Conservation (phyloP, 2,888 invertebrate genomes). For the Bombyx huttoni region DNA sequence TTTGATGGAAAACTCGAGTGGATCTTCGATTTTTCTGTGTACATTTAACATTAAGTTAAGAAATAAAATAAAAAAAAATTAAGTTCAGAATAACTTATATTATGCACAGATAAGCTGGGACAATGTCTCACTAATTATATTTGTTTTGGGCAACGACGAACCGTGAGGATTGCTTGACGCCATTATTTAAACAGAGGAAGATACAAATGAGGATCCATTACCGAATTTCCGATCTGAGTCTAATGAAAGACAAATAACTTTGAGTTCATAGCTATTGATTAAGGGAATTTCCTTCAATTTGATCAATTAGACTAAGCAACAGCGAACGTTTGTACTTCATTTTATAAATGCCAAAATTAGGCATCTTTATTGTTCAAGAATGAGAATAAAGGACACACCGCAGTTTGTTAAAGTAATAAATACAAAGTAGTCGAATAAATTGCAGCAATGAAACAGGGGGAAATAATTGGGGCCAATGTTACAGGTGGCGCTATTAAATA, state of each 20-base stretch:
- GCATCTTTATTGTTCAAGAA: not conserved
- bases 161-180: conserved; percentile 31
- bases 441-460: not conserved
- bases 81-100: not conserved
- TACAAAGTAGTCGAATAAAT: not conserved
- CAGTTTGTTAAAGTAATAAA: not conserved
- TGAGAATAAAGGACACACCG: not conserved
- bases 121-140: conserved; percentile 48
- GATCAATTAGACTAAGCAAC: conserved; percentile 22
- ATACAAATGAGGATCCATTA: conserved; percentile 62
- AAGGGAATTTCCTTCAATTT: conserved; percentile 45
- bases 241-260: conserved; percentile 63
- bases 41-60: not conserved
- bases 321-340: not conserved
- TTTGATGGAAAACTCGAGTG: too few relatives aligned
- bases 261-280: conserved; percentile 49
- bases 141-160: conserved; percentile 36
- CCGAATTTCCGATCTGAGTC: conserved; percentile 55
- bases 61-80: not conserved
- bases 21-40: too few relatives aligned
- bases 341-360: conserved; percentile 1
- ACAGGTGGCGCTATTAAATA: conserved; percentile 9
- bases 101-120: conserved; percentile 13
- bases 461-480: not conserved
- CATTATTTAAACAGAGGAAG: conserved; percentile 55